Percentiles rank a stretch among this genome's conserved stretches.
phyloP scores from a whole-genome alignment of 2,888 invertebrate genomes.

The Eupithecia exiguata region DNA sequence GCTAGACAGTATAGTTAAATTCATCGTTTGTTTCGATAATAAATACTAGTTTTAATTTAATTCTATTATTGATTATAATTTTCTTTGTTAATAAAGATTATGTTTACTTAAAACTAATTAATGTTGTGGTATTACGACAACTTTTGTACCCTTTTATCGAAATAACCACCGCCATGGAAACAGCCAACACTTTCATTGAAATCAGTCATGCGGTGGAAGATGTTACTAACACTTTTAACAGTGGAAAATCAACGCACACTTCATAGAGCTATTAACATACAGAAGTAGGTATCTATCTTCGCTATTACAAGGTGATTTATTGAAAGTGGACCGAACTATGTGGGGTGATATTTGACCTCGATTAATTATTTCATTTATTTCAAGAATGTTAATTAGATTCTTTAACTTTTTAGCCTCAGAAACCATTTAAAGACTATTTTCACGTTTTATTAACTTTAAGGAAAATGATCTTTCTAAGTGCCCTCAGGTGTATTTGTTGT shows the following conservation, averaged over 20 bases:
- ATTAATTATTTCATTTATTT: neutral
- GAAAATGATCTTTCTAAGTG: neutral
- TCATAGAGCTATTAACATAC: neutral
- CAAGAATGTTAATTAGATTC: neutral
- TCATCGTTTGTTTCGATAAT: no score
- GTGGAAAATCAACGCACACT: conserved; percentile 12
- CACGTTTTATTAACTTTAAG: neutral
- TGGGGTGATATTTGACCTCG: conserved; percentile 2
- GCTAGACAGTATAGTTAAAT: neutral
- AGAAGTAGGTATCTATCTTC: neutral
- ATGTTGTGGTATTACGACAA: neutral
- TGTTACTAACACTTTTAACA: neutral
- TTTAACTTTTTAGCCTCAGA: neutral
- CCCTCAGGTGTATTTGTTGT: no score
- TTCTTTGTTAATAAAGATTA: no score
- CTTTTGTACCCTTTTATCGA: neutral
- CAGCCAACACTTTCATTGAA: conserved; percentile 11
- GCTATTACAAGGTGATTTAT: neutral
- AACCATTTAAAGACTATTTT: neutral
- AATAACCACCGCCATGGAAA: neutral
- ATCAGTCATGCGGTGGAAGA: conserved; percentile 5
- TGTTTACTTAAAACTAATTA: no score
- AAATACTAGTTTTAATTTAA: no score
- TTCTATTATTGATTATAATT: no score
- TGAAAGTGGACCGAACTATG: neutral